Conservation (phyloP, 2,888 invertebrate species). For the Thalpophila matura region DNA sequence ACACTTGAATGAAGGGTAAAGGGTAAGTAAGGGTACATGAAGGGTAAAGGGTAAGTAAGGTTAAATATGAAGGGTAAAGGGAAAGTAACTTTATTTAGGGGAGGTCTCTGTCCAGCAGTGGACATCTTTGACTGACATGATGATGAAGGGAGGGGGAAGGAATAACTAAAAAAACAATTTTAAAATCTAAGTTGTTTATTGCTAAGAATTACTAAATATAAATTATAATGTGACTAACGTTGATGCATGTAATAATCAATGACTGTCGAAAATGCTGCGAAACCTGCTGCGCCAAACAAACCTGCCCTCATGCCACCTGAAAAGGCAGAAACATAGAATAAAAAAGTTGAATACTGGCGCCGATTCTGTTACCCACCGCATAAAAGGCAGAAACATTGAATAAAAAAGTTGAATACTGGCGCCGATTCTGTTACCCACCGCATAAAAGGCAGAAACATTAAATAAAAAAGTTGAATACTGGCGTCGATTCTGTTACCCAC, state of each 20-base stretch:
- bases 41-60: too few species aligned
- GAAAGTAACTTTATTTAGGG: too few species aligned
- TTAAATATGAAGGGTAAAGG: too few species aligned
- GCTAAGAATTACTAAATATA: slow-evolving; percentile 44
- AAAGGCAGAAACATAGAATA: slow-evolving; percentile 69
- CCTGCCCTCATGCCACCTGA: slow-evolving; percentile 98
- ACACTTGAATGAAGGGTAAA: too few species aligned
- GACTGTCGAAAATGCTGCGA: slow-evolving; percentile 98
- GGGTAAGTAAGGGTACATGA: too few species aligned
- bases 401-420: background rate
- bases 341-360: too few species aligned
- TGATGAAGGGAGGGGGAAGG: too few species aligned
- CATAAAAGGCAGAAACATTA: slow-evolving; percentile 21
- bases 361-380: too few species aligned
- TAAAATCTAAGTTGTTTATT: slow-evolving; percentile 44
- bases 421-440: too few species aligned
- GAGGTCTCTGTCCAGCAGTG: too few species aligned
- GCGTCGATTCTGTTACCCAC: too few species aligned
- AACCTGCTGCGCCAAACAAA: slow-evolving; percentile 98
- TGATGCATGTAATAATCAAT: slow-evolving; percentile 98
- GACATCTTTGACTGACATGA: too few species aligned
- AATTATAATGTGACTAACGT: slow-evolving; percentile 60
- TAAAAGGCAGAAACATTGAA: slow-evolving; percentile 21
- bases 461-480: background rate
- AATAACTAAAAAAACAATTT: slow-evolving; percentile 1